Percentiles rank a stretch among this genome's conserved stretches.
Evolutionary conservation across 2,113 vertebrate genomes (phyloP).

Genomic region (Perca fluviatilis): DNA sequence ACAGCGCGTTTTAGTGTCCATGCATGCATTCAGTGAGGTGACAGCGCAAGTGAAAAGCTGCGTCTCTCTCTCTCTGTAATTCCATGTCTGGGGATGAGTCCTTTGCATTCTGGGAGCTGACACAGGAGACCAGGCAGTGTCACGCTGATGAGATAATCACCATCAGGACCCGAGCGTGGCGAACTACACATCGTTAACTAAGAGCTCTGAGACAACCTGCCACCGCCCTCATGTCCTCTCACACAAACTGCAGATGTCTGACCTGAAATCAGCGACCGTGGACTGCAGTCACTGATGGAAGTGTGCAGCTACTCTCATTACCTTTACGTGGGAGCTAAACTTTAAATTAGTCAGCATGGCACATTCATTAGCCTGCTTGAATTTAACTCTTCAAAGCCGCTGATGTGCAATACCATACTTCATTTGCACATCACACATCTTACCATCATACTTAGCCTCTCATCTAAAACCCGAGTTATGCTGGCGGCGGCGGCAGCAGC

Average conservation of each 20-base stretch:
- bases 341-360: constrained; percentile 68
- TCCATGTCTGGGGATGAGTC: constrained; percentile 24
- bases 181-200: constrained; percentile 26
- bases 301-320: constrained; percentile 56
- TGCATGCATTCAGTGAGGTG: constrained; percentile 23
- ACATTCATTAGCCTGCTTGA: constrained; percentile 68
- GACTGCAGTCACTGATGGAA: constrained; percentile 16
- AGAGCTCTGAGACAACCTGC: constrained; percentile 37
- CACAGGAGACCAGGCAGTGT: constrained; percentile 34
- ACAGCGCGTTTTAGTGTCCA: constrained; percentile 20
- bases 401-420: constrained; percentile 54
- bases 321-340: constrained; percentile 54
- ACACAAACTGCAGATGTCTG: constrained; percentile 36
- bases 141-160: constrained; percentile 56
- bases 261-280: constrained; percentile 39
- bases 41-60: constrained; percentile 29
- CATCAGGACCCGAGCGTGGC: constrained; percentile 5
- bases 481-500: constrained; percentile 21
- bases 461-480: constrained; percentile 66
- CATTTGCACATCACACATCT: constrained; percentile 74
- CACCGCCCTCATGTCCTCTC: constrained; percentile 17
- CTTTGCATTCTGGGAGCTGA: constrained; percentile 52
- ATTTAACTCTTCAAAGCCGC: constrained; percentile 49
- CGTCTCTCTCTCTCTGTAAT: constrained; percentile 11
- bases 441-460: constrained; percentile 71